Percentiles rank a stretch among this genome's conserved stretches.
Evolutionary conservation across 1,140 invertebrate genomes (phyloP).

Genomic region (Cherax quadricarinatus): DNA sequence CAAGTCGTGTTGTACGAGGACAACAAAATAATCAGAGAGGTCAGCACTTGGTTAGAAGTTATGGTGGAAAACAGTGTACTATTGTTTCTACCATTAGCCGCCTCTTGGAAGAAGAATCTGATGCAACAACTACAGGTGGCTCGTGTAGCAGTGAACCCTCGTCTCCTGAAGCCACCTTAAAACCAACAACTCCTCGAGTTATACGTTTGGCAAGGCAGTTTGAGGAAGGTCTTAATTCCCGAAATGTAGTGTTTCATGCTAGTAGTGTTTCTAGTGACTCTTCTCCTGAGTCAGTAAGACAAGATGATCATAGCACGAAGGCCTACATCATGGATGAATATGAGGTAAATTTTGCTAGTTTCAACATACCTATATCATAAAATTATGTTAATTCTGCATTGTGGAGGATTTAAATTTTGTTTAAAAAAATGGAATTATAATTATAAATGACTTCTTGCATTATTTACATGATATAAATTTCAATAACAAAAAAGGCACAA

Average conservation of each 20-base stretch:
- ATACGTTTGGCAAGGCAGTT: conserved; percentile 68
- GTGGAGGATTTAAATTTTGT: background rate
- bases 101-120: conserved; percentile 70
- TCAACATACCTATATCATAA: background rate
- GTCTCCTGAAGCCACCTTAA: conserved; percentile 71
- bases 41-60: conserved; percentile 38
- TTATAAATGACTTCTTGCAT: no score
- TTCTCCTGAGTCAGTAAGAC: conserved; percentile 49
- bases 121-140: conserved; percentile 61
- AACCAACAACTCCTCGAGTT: conserved; percentile 68
- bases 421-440: no score
- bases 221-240: conserved; percentile 57
- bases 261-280: conserved; percentile 12
- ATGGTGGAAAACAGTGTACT: conserved; percentile 59
- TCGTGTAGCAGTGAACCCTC: conserved; percentile 70
- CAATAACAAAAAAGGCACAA: no score
- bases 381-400: background rate
- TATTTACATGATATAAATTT: no score
- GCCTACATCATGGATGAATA: conserved; percentile 71
- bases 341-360: conserved; percentile 47
- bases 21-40: conserved; percentile 33
- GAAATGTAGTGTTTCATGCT: conserved; percentile 6
- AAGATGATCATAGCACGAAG: conserved; percentile 58
- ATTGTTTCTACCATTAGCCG: conserved; percentile 72
- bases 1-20: conserved; percentile 26